Evolutionary conservation across 1,140 invertebrate genomes (phyloP).

Genomic region (Drosophila auraria): DNA sequence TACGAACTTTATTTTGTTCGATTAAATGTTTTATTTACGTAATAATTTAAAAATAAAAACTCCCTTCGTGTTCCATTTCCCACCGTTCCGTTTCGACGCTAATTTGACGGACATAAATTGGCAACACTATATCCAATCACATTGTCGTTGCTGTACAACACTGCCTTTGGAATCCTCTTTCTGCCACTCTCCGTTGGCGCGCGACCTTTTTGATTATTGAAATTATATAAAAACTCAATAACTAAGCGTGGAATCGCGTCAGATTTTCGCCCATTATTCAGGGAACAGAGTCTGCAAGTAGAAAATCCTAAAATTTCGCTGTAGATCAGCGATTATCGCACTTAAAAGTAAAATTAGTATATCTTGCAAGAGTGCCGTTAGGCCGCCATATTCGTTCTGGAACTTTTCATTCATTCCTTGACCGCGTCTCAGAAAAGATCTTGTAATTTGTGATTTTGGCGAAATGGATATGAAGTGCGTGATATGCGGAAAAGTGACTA

Average conservation of each 20-base stretch:
- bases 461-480: slow-evolving; percentile 10
- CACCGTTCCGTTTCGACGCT: no score
- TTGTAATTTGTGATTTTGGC: not conserved
- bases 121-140: no score
- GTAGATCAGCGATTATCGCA: slow-evolving; percentile 1
- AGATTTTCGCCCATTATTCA: not conserved
- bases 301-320: not conserved
- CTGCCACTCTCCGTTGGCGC: not conserved
- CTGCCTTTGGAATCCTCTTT: no score
- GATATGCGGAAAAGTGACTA: slow-evolving; percentile 21
- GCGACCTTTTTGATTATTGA: not conserved
- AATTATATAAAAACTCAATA: not conserved
- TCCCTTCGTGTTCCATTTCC: no score
- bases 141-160: no score
- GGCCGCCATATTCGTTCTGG: slow-evolving; percentile 14
- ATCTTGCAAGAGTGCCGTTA: slow-evolving; percentile 25
- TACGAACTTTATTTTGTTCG: no score
- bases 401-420: not conserved
- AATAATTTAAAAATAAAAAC: no score
- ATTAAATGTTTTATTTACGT: no score
- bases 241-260: no score
- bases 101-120: no score
- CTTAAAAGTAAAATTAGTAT: not conserved
- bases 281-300: no score
- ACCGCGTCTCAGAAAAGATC: not conserved